Evolutionary conservation across 2,113 vertebrate genomes (phyloP).

Genomic region (Rhynchomys soricoides): DNA sequence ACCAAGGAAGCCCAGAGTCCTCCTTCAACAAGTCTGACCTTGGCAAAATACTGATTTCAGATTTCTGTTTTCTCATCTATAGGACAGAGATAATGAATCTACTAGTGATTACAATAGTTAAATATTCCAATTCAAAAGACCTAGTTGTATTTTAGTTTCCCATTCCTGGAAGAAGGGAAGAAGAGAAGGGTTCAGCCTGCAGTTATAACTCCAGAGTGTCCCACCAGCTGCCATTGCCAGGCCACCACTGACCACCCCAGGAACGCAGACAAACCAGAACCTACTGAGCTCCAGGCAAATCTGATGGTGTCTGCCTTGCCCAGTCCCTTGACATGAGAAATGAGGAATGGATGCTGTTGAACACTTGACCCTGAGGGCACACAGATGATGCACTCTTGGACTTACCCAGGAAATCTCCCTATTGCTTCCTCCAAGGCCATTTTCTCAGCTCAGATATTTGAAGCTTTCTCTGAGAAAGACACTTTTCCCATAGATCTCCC

Average conservation of each 20-base stretch:
- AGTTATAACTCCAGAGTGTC: not conserved
- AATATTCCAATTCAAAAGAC: constrained; percentile 3
- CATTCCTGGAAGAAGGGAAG: not conserved
- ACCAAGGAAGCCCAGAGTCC: not conserved
- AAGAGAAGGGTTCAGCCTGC: not conserved
- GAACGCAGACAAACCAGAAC: not conserved
- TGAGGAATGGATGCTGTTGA: fast-evolving
- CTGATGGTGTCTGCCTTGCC: not conserved
- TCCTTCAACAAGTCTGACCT: not conserved
- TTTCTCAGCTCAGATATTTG: fast-evolving
- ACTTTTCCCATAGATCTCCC: not conserved
- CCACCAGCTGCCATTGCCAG: not conserved
- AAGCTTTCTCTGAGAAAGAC: not conserved
- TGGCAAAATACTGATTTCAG: not conserved
- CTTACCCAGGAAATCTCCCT: not conserved
- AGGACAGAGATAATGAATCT: not conserved
- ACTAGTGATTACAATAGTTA: not conserved
- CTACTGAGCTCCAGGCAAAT: fast-evolving
- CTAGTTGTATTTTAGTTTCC: not conserved
- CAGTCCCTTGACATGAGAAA: not conserved
- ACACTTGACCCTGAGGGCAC: not conserved
- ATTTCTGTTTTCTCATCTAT: constrained; percentile 4
- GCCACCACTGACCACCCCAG: not conserved
- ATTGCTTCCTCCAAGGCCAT: not conserved
- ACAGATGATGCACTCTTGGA: not conserved